These are phyloP conservation scores for Drosophila takahashii DNA, from an alignment of 1,140 invertebrate species.

Conservation along the genomic window DNA sequence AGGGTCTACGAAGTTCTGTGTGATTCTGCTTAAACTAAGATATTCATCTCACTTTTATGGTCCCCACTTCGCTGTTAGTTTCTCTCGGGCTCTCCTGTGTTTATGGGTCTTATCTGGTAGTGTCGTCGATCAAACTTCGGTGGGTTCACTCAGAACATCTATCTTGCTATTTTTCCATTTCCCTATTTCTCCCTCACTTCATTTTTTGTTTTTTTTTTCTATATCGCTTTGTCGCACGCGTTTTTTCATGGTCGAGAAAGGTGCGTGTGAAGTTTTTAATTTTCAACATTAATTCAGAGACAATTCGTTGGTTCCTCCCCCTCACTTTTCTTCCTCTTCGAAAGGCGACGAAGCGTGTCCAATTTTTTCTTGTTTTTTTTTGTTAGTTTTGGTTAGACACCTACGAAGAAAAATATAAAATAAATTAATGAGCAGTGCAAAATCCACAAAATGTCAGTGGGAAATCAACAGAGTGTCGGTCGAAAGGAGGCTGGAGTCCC, in stretches of 20 bases:
- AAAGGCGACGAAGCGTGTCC: slow-evolving; percentile 70
- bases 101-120: slow-evolving; percentile 46
- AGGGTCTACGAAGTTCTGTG: slow-evolving; percentile 8
- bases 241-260: slow-evolving; percentile 33
- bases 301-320: slow-evolving; percentile 52
- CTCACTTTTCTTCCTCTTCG: slow-evolving; percentile 38
- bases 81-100: slow-evolving; percentile 18
- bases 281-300: slow-evolving; percentile 79
- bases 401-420: background rate
- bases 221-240: slow-evolving; percentile 6
- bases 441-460: slow-evolving; percentile 58
- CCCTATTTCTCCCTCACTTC: background rate
- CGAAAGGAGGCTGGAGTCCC: slow-evolving; percentile 1
- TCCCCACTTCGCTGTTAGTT: slow-evolving; percentile 12
- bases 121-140: slow-evolving; percentile 65
- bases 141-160: slow-evolving; percentile 23
- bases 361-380: background rate
- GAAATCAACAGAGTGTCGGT: slow-evolving; percentile 70
- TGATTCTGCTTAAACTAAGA: slow-evolving; percentile 15
- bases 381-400: slow-evolving; percentile 2
- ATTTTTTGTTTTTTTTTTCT: background rate
- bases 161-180: slow-evolving; percentile 12
- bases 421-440: slow-evolving; percentile 36
- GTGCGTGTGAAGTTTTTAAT: slow-evolving; percentile 81
- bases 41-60: slow-evolving; percentile 20